Evolutionary conservation across 37 sponge, comb jelly and placozoan species (phyloP), one percentile per base, ranked within the genome.

Genomic region (Oscarella lobularis): DNA sequence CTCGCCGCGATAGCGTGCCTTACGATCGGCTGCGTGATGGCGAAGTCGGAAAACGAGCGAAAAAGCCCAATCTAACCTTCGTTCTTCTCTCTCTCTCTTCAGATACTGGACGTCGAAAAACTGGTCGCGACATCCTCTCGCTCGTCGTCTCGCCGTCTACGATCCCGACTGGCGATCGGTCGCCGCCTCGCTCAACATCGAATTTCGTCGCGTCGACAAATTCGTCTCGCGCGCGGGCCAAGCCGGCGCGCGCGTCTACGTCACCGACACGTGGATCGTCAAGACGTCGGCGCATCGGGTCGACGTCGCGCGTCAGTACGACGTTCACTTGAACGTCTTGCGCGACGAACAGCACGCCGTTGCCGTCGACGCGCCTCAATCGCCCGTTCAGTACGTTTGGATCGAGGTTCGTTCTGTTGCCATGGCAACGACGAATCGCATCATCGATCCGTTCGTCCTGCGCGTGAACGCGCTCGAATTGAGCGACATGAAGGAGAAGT

Each of bases 201-300:
- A 94, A 60, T 94, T 85, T 48, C 36, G 86, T 30, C 60, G 76
- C 31, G 73, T 87, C 1, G 86, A 94, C 67, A 94, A 94, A 73
- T 94, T 94, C 76, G 68, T 82, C 38, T 78, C 87, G 37, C 76
- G 89, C 72, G 37, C 9, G 71, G 2, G 30, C 41, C 14, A 35
- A 3, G 87, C 85, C 0, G 72, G 82, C 38, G 81, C 40, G n/a
- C 79, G 48, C n/a, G 70, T 93, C 29, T 67, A 88, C 20, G 87
- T 94, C 33, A 94, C 95, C 6, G 91, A 90, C 77, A 84, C 88
- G 0, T 94, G 95, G 95, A 87, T 94, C 66, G 39, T 94, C 0
- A 80, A 68, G 35, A 67, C 66, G 35, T 67, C 71, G 3, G 37
- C 71, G 27, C 75, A 80, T 79, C 32, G 14, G 1, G 54, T 80